Percentiles rank a stretch among this genome's conserved stretches.
Conservation (phyloP, 2,113 vertebrate genomes). For the Hemibates koningsi region DNA sequence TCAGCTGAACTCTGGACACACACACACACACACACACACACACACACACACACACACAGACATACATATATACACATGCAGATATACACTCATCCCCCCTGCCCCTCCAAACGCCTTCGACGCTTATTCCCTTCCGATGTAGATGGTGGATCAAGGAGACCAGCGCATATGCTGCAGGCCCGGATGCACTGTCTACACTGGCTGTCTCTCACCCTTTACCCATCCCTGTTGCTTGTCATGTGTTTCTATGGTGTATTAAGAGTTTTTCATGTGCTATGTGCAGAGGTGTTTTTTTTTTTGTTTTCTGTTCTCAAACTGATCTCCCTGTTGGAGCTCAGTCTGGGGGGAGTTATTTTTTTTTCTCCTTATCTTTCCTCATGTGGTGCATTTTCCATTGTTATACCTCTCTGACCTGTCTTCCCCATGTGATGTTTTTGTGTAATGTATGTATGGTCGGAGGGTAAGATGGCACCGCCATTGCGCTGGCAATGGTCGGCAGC, state of each 20-base stretch:
- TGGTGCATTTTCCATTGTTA: fast-evolving
- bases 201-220: not conserved
- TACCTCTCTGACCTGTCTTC: not conserved
- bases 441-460: not conserved
- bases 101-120: not conserved
- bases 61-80: no score
- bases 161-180: no score
- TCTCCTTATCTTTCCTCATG: fast-evolving
- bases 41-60: fast-evolving
- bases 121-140: no score
- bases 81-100: not conserved
- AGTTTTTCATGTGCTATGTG: not conserved
- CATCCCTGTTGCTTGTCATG: not conserved
- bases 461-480: fast-evolving
- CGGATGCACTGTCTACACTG: fast-evolving
- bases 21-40: no score
- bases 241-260: not conserved
- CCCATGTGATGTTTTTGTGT: not conserved
- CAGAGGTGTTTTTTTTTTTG: not conserved
- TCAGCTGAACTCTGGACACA: no score
- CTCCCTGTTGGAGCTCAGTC: not conserved
- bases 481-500: not conserved
- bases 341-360: fast-evolving
- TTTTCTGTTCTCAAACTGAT: not conserved
- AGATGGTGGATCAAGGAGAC: no score